Conservation (phyloP, 2,113 vertebrate species). For the Clarias magur region DNA sequence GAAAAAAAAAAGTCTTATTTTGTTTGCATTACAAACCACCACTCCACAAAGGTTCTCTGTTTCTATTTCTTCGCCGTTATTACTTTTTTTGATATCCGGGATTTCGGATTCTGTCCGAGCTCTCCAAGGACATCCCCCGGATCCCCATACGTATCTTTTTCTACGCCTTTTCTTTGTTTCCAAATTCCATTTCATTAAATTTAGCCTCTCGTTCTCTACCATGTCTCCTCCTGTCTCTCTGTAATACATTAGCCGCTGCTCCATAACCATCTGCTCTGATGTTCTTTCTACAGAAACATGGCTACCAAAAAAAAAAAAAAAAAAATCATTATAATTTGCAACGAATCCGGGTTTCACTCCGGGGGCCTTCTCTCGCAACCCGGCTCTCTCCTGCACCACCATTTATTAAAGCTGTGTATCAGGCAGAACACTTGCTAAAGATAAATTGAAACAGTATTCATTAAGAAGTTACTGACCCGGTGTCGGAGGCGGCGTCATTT, state of each 20-base stretch:
- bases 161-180: background rate
- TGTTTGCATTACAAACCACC: background rate
- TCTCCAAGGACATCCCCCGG: background rate
- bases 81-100: background rate
- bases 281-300: slow-evolving; percentile 28
- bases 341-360: slow-evolving; percentile 43
- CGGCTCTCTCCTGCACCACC: slow-evolving; percentile 28
- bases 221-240: slow-evolving; percentile 37
- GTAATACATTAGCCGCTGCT: slow-evolving; percentile 51
- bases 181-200: background rate
- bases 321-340: slow-evolving; percentile 49
- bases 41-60: background rate
- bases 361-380: slow-evolving; percentile 17
- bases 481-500: slow-evolving; percentile 37
- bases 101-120: background rate
- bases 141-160: background rate
- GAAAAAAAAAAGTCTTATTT: background rate
- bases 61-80: background rate
- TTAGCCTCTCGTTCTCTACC: slow-evolving; percentile 8
- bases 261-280: slow-evolving; percentile 51
- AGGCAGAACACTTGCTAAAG: slow-evolving; percentile 38
- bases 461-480: slow-evolving; percentile 53
- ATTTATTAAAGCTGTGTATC: slow-evolving; percentile 48
- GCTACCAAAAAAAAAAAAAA: background rate
- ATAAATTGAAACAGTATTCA: slow-evolving; percentile 58